Conservation (phyloP, 1,140 invertebrate genomes). For the Trypoxylus dichotomus region DNA sequence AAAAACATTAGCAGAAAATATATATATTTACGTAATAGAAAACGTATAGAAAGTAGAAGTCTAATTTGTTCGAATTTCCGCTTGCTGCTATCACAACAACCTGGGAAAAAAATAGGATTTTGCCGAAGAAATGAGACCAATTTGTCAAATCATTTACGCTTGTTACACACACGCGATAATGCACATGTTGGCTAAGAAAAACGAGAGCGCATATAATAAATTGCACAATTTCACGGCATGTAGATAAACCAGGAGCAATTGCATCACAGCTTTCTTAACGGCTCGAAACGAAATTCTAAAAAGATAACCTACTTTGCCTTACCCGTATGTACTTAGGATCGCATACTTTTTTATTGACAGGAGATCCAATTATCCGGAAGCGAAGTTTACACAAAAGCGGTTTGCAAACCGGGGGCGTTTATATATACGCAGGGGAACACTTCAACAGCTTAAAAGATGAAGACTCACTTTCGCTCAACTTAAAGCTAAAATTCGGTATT, state of each 20-base stretch:
- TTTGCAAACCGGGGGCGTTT: too few species aligned
- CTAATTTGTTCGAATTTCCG: background rate
- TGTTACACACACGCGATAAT: background rate
- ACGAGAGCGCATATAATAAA: background rate
- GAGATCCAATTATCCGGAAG: too few species aligned
- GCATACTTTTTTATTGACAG: too few species aligned
- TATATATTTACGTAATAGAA: too few species aligned
- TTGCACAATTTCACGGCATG: slow-evolving; percentile 6
- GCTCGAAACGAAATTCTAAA: background rate
- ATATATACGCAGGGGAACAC: too few species aligned
- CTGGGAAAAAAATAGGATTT: background rate
- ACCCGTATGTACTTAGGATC: too few species aligned
- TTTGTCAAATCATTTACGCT: slow-evolving; percentile 15
- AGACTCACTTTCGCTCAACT: too few species aligned
- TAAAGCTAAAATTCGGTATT: too few species aligned
- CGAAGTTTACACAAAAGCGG: too few species aligned
- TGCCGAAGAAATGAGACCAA: background rate
- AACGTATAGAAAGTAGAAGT: too few species aligned
- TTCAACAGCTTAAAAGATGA: too few species aligned
- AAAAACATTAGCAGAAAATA: too few species aligned
- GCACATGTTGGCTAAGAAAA: background rate
- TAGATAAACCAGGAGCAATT: background rate
- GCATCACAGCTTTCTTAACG: background rate
- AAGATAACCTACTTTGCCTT: background rate
- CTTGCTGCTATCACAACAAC: background rate